Percentiles rank a stretch among this genome's conserved stretches.
Evolutionary conservation across 1,140 invertebrate species (phyloP).

Genomic region (Plutomurus gul): DNA sequence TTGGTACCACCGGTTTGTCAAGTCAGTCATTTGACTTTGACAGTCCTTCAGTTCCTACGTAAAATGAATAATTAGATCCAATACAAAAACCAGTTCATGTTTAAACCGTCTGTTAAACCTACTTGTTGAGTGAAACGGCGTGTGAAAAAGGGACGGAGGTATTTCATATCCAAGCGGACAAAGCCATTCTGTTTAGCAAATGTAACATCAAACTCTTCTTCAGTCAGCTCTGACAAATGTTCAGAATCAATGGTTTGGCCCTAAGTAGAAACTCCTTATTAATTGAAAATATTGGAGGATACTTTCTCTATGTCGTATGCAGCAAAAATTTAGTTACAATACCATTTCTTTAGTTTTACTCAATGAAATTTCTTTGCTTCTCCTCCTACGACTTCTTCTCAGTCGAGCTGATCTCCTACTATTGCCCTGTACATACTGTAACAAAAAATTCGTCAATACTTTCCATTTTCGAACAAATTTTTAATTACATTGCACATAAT

Average conservation of each 20-base stretch:
- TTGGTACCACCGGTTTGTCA: slow-evolving; percentile 96
- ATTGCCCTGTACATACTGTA: slow-evolving; percentile 63
- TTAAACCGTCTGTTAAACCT: neutral
- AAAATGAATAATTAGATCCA: slow-evolving; percentile 39
- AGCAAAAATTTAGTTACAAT: too few relatives aligned
- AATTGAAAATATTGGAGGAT: neutral
- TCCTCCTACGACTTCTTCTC: slow-evolving; percentile 66
- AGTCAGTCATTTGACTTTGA: slow-evolving; percentile 91
- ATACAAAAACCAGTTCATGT: neutral
- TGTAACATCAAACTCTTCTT: slow-evolving; percentile 86
- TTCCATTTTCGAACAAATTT: too few relatives aligned
- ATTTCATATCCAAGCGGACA: slow-evolving; percentile 86
- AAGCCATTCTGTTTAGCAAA: slow-evolving; percentile 76
- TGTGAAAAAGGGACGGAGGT: slow-evolving; percentile 94
- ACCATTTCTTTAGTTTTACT: slow-evolving; percentile 97
- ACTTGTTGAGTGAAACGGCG: slow-evolving; percentile 89
- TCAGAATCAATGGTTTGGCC: slow-evolving; percentile 95
- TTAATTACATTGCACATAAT: too few relatives aligned
- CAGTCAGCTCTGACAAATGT: slow-evolving; percentile 91
- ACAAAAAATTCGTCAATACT: slow-evolving; percentile 46
- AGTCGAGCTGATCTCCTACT: slow-evolving; percentile 66
- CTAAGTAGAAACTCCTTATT: slow-evolving; percentile 58
- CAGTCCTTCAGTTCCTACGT: slow-evolving; percentile 90
- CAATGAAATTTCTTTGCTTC: slow-evolving; percentile 80
- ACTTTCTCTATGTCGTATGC: too few relatives aligned